Conservation (phyloP, 2,113 vertebrate species). For the Hyperoodon ampullatus region DNA sequence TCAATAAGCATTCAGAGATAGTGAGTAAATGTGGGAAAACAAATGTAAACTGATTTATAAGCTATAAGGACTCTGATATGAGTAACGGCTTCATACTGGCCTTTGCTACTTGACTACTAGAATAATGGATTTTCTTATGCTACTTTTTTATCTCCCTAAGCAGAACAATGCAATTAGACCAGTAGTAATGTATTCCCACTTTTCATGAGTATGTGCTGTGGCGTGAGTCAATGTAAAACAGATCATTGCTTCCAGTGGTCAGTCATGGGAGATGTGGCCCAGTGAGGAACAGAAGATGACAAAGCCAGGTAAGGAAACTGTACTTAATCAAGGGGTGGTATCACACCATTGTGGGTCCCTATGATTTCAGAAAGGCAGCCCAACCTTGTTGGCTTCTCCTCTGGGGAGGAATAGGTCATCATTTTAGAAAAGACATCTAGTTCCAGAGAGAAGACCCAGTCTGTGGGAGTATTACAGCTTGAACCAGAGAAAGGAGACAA, state of each 20-base stretch:
- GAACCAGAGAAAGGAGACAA: background rate
- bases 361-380: background rate
- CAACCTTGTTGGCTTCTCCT: background rate
- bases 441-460: background rate
- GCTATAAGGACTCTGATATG: background rate
- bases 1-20: conserved; percentile 8
- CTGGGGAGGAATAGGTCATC: background rate
- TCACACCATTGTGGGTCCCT: background rate
- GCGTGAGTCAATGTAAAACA: background rate
- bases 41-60: background rate
- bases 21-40: background rate
- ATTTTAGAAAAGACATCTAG: background rate
- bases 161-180: background rate
- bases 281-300: background rate
- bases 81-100: background rate
- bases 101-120: background rate
- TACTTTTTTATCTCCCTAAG: background rate
- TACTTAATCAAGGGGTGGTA: background rate
- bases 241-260: background rate
- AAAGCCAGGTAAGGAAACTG: background rate
- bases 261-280: background rate
- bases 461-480: background rate
- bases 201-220: background rate
- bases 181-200: background rate
- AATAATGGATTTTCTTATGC: background rate